Evolutionary conservation across 2,888 invertebrate species (phyloP).

Genomic region (Blera fallax): DNA sequence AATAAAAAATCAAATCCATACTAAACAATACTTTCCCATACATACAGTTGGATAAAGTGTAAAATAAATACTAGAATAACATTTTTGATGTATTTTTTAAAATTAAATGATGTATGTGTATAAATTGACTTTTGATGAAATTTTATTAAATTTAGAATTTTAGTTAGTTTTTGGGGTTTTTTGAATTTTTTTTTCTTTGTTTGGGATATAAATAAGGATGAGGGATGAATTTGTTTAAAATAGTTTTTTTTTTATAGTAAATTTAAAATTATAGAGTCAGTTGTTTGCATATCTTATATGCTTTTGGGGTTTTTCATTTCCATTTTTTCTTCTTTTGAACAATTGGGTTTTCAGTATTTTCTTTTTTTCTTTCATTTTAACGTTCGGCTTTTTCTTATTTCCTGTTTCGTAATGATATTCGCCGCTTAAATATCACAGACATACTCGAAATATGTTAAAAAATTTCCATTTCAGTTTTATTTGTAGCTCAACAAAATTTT

Average conservation of each 20-base stretch:
- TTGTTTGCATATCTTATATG: constrained; percentile 1
- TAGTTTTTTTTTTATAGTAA: not conserved
- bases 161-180: constrained; percentile 29
- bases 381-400: constrained; percentile 24
- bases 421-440: constrained; percentile 65
- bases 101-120: not conserved
- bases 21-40: constrained; percentile 28
- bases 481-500: not conserved
- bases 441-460: constrained; percentile 40
- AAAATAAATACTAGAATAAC: constrained; percentile 63
- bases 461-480: constrained; percentile 14
- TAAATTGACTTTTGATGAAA: not conserved
- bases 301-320: not conserved
- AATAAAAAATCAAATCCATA: constrained; percentile 19
- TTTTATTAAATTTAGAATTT: constrained; percentile 57
- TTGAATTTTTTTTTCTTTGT: not conserved
- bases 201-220: constrained; percentile 58
- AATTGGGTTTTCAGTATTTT: not conserved
- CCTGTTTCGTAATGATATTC: constrained; percentile 49
- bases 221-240: constrained; percentile 35
- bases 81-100: constrained; percentile 1
- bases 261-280: constrained; percentile 15
- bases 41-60: constrained; percentile 45
- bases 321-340: not conserved
- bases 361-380: not conserved